phyloP scores from a whole-genome alignment of 2,888 invertebrate genomes.

The Cerceris rybyensis region DNA sequence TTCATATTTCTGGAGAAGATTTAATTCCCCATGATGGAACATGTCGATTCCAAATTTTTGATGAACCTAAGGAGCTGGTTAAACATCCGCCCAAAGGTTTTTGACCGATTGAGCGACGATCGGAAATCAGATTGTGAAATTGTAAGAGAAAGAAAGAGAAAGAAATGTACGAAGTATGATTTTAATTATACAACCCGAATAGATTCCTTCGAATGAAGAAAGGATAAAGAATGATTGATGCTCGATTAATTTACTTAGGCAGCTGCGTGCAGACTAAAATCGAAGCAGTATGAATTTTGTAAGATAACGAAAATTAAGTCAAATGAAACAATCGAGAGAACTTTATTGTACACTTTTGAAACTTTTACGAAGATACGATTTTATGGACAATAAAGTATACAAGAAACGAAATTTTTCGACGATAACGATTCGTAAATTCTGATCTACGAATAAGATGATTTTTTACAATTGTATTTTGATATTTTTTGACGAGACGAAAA shows the following conservation, averaged over 20 bases:
- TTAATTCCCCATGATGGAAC: conserved; percentile 4
- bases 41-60: not conserved
- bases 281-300: conserved; percentile 2
- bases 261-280: conserved; percentile 14
- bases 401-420: not conserved
- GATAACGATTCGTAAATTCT: no score
- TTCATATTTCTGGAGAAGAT: conserved; percentile 31
- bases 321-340: not conserved
- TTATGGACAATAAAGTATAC: not conserved
- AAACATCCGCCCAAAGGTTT: not conserved
- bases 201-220: conserved; percentile 1
- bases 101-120: not conserved
- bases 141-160: not conserved
- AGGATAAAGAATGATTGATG: conserved; percentile 17
- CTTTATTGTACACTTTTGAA: not conserved
- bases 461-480: not conserved
- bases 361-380: not conserved
- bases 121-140: no score
- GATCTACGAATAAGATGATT: no score
- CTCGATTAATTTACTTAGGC: conserved; percentile 29
- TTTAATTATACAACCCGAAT: conserved; percentile 7
- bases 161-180: conserved; percentile 5
- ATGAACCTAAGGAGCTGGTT: no score
- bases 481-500: not conserved
- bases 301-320: not conserved